phyloP scores from a whole-genome alignment of 1,140 invertebrate genomes.

The Lepidurus apus region DNA sequence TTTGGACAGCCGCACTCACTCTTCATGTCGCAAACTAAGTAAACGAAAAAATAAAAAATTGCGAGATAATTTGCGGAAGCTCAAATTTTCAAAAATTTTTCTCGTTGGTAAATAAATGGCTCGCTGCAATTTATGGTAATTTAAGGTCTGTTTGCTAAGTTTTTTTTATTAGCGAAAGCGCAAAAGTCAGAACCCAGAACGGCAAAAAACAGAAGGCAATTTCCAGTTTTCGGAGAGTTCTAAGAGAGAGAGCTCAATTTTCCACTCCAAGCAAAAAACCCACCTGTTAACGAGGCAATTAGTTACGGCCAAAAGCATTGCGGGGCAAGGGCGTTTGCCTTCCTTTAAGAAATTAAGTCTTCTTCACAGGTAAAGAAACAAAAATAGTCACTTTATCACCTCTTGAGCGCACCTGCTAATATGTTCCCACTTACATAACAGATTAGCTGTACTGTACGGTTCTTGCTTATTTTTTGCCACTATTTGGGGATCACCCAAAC shows the following conservation, averaged over 20 bases:
- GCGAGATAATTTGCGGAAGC: too few relatives aligned
- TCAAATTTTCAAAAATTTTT: too few relatives aligned
- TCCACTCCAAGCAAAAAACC: background rate
- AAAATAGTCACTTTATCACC: slow-evolving; percentile 22
- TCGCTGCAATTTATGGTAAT: background rate
- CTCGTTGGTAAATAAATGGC: background rate
- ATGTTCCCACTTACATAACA: background rate
- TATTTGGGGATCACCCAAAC: background rate
- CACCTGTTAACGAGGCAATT: slow-evolving; percentile 11
- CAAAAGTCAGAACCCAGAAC: background rate
- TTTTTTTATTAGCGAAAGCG: background rate
- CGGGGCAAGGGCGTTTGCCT: background rate
- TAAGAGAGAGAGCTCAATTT: background rate
- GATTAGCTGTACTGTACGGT: background rate
- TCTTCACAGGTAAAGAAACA: slow-evolving; percentile 15
- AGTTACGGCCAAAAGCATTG: slow-evolving; percentile 17
- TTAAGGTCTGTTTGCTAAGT: background rate
- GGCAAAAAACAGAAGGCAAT: background rate
- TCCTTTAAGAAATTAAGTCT: slow-evolving; percentile 14
- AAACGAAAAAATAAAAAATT: too few relatives aligned
- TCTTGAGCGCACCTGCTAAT: background rate
- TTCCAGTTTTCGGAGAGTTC: background rate
- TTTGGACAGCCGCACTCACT: too few relatives aligned
- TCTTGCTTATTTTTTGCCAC: background rate
- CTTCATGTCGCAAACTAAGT: too few relatives aligned